Conservation (phyloP, 2,113 vertebrate species). For the Tonatia bakeri region DNA sequence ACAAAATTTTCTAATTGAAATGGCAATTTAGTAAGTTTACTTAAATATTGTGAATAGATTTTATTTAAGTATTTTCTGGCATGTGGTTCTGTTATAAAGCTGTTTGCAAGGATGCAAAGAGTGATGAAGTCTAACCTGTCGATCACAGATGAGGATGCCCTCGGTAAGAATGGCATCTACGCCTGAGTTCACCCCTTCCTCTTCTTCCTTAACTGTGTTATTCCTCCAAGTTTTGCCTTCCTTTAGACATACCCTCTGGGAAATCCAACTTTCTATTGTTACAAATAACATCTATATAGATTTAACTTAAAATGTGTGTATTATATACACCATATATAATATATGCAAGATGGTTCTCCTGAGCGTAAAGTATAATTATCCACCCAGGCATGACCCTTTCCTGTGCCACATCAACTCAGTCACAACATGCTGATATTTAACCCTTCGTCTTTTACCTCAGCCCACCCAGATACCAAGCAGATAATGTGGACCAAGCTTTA, state of each 20-base stretch:
- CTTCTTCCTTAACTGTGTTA: neutral
- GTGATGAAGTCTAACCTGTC: neutral
- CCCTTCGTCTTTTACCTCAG: neutral
- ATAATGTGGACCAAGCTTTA: neutral
- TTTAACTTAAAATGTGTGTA: neutral
- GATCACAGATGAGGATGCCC: accelerated
- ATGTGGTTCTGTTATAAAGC: neutral
- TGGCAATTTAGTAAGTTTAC: neutral
- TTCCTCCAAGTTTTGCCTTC: neutral
- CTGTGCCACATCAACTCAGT: neutral
- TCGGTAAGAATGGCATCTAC: neutral
- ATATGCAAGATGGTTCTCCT: neutral
- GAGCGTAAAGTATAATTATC: neutral
- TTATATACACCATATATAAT: too few species aligned
- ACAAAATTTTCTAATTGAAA: neutral
- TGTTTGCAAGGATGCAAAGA: neutral
- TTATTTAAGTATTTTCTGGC: neutral
- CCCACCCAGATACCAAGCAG: neutral
- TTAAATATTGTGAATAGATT: neutral
- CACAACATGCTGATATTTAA: neutral
- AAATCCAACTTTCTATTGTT: neutral
- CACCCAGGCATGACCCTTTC: neutral
- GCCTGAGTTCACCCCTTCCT: neutral
- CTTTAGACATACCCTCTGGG: neutral
- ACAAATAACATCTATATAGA: neutral